phyloP scores from a whole-genome alignment of 2,797 vertebrate genomes.

The Todus mexicanus region DNA sequence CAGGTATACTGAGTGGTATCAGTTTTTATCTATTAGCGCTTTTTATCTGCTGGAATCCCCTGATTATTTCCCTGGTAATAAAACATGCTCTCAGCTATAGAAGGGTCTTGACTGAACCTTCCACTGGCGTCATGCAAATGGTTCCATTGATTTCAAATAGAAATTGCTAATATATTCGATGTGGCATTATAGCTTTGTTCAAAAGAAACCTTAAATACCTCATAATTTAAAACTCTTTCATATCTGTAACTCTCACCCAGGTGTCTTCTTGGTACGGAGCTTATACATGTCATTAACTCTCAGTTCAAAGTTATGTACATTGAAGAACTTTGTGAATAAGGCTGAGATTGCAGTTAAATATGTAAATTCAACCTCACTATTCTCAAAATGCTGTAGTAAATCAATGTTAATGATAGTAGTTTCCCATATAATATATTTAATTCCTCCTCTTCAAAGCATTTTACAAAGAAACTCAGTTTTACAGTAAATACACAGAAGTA shows the following conservation, averaged over 20 bases:
- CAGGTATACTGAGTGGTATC: not conserved
- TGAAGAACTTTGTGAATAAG: constrained; percentile 46
- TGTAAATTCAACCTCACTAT: constrained; percentile 38
- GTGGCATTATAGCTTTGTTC: not conserved
- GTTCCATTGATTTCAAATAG: constrained; percentile 43
- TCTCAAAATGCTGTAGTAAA: constrained; percentile 42
- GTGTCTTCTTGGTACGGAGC: constrained; percentile 1
- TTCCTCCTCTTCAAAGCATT: constrained; percentile 41
- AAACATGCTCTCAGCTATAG: not conserved
- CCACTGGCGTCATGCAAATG: constrained; percentile 9
- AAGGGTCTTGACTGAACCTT: constrained; percentile 13
- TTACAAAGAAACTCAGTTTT: constrained; percentile 23
- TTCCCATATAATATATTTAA: constrained; percentile 20
- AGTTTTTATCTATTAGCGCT: not conserved
- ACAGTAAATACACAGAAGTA: constrained; percentile 11
- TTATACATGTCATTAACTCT: constrained; percentile 1
- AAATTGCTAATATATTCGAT: constrained; percentile 19
- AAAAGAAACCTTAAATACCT: constrained; percentile 27
- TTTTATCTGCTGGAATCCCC: not conserved
- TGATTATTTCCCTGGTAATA: constrained; percentile 1
- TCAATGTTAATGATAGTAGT: constrained; percentile 32
- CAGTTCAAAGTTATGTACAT: constrained; percentile 38
- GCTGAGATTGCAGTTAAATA: constrained; percentile 51
- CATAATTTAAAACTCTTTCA: constrained; percentile 22
- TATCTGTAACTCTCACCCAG: constrained; percentile 1